Conservation (phyloP, 2,888 invertebrate species). For the Desoria tigrina region DNA sequence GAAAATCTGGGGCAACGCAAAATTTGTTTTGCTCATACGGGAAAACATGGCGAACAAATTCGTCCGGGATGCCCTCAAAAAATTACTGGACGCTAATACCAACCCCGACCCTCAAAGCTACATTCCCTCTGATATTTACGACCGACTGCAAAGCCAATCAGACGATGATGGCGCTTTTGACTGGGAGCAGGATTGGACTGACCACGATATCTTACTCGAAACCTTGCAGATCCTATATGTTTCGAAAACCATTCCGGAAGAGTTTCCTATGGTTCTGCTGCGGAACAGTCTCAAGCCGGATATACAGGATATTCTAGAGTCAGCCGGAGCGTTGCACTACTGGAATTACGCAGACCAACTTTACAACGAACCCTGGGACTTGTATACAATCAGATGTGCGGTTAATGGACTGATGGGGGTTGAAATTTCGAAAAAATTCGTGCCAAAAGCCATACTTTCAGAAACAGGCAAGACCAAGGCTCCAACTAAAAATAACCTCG, state of each 20-base stretch:
- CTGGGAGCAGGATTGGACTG: background rate
- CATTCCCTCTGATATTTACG: background rate
- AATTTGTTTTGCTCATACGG: background rate
- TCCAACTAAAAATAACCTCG: too few relatives aligned
- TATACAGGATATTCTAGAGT: constrained; percentile 3
- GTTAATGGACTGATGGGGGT: background rate
- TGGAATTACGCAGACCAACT: constrained; percentile 18
- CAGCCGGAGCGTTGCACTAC: background rate
- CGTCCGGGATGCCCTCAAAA: background rate
- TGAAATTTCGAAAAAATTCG: too few relatives aligned
- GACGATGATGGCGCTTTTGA: background rate
- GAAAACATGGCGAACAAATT: background rate
- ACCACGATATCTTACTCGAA: background rate
- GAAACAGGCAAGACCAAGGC: too few relatives aligned
- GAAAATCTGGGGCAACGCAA: constrained; percentile 3
- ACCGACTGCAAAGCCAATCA: background rate
- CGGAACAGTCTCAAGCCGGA: background rate
- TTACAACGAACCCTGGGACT: constrained; percentile 16
- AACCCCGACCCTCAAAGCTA: background rate
- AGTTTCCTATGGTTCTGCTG: constrained; percentile 13
- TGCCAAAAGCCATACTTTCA: too few relatives aligned
- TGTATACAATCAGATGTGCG: background rate
- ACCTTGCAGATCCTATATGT: constrained; percentile 10
- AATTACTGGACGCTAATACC: background rate
- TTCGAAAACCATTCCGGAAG: constrained; percentile 1